A percentile compares a stretch with the other conserved stretches of the same genome.
Evolutionary conservation across 1,140 invertebrate genomes (phyloP).

Genomic region (Nylanderia fulva): DNA sequence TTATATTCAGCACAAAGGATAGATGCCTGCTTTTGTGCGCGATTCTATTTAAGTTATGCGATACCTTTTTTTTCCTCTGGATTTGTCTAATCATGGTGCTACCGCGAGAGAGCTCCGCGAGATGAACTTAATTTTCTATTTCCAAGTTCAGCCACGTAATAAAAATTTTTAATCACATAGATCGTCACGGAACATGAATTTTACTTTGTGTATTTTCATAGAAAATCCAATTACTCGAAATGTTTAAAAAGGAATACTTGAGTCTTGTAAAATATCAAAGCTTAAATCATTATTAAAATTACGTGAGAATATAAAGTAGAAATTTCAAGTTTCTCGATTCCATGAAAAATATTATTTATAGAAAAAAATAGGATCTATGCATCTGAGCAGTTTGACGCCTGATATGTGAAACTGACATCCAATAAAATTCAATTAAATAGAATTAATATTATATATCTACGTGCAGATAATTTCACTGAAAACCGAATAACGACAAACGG

Average conservation of each 20-base stretch:
- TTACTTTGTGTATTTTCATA: background rate
- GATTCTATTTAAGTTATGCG: background rate
- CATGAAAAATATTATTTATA: background rate
- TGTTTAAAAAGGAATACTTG: background rate
- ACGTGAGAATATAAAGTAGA: background rate
- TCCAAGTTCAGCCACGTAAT: slow-evolving; percentile 6
- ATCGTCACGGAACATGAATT: background rate
- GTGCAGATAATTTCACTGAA: background rate
- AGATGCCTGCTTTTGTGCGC: slow-evolving; percentile 30
- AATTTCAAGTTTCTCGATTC: background rate
- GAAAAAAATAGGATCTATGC: background rate
- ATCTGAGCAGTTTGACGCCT: background rate
- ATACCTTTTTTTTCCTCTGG: background rate
- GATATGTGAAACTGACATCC: background rate
- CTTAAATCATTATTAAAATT: background rate
- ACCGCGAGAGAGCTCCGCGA: background rate
- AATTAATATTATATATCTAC: too few relatives aligned
- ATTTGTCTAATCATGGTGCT: slow-evolving; percentile 33
- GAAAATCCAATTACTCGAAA: background rate
- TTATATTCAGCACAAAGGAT: slow-evolving; percentile 23
- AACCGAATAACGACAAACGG: background rate
- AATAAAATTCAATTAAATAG: background rate
- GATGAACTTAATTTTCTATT: slow-evolving; percentile 13
- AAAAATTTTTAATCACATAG: background rate
- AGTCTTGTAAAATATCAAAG: background rate